A percentile compares a stretch with the other conserved stretches of the same genome.
These are phyloP conservation scores for Aurelia coerulea DNA, from an alignment of 30 jellyfish, hydroid and myxozoan genomes.

Conservation along the genomic window DNA sequence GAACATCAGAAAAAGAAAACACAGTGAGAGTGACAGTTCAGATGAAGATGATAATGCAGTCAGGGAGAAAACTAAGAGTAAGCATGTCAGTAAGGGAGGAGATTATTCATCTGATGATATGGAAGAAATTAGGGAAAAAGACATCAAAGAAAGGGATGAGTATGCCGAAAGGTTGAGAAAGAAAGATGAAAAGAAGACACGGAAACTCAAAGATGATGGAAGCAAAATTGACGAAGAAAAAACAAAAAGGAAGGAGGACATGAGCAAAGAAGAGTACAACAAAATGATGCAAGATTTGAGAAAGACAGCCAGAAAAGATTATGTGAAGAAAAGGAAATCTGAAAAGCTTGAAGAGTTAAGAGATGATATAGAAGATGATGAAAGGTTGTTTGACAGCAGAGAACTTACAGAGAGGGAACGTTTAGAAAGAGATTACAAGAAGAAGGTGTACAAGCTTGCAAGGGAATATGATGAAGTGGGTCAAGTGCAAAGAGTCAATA, in stretches of 20 bases:
- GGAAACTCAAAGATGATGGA: slow-evolving; percentile 84
- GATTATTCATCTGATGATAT: slow-evolving; percentile 41
- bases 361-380: slow-evolving; percentile 98
- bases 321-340: slow-evolving; percentile 89
- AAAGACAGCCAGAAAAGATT: slow-evolving; percentile 96
- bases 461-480: slow-evolving; percentile 83
- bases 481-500: slow-evolving; percentile 78
- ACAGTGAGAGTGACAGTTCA: slow-evolving; percentile 42
- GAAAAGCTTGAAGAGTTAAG: slow-evolving; percentile 90
- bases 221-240: slow-evolving; percentile 76
- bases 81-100: neutral
- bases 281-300: slow-evolving; percentile 80
- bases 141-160: slow-evolving; percentile 92
- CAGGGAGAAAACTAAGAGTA: neutral
- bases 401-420: slow-evolving; percentile 94
- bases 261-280: slow-evolving; percentile 86
- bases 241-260: slow-evolving; percentile 69
- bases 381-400: slow-evolving; percentile 76
- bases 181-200: slow-evolving; percentile 91
- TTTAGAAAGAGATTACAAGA: slow-evolving; percentile 87
- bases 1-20: slow-evolving; percentile 56
- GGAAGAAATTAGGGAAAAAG: slow-evolving; percentile 69
- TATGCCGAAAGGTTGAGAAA: slow-evolving; percentile 87
- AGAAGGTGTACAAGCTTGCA: slow-evolving; percentile 89
- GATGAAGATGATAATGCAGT: slow-evolving; percentile 3